Conservation (phyloP, 2,113 vertebrate genomes). For the Oreochromis tanganicae region DNA sequence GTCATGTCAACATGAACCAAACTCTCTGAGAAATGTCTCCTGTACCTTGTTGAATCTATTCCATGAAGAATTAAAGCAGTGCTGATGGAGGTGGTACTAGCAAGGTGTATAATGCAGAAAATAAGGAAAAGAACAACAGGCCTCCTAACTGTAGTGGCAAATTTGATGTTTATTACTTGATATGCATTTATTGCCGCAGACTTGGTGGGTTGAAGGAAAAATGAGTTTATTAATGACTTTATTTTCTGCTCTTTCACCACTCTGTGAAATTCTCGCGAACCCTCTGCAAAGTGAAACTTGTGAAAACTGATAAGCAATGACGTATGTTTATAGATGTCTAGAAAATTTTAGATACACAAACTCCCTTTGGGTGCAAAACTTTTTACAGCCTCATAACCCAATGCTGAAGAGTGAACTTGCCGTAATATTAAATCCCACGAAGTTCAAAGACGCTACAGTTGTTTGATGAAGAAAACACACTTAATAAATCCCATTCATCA, state of each 20-base stretch:
- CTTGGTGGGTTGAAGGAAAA: not conserved
- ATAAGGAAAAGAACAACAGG: not conserved
- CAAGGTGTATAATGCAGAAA: not conserved
- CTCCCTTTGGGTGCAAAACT: not conserved
- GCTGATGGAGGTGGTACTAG: not conserved
- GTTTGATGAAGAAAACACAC: constrained; percentile 46
- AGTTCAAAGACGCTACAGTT: constrained; percentile 28
- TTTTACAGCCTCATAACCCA: not conserved
- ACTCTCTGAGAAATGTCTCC: not conserved
- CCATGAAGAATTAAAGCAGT: not conserved
- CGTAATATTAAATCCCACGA: constrained; percentile 2
- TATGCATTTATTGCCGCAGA: not conserved
- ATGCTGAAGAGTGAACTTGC: not conserved
- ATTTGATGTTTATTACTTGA: not conserved
- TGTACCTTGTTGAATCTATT: not conserved
- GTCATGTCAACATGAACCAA: not conserved
- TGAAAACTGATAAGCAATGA: not conserved
- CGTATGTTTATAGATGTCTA: not conserved
- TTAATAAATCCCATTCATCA: constrained; percentile 42
- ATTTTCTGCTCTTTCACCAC: not conserved
- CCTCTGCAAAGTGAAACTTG: not conserved
- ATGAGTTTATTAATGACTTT: not conserved
- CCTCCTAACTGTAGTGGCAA: not conserved
- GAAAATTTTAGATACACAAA: not conserved
- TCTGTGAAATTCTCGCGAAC: not conserved